phyloP scores from a whole-genome alignment of 1,140 invertebrate genomes.

The Pseudomyrmex pallidus region DNA sequence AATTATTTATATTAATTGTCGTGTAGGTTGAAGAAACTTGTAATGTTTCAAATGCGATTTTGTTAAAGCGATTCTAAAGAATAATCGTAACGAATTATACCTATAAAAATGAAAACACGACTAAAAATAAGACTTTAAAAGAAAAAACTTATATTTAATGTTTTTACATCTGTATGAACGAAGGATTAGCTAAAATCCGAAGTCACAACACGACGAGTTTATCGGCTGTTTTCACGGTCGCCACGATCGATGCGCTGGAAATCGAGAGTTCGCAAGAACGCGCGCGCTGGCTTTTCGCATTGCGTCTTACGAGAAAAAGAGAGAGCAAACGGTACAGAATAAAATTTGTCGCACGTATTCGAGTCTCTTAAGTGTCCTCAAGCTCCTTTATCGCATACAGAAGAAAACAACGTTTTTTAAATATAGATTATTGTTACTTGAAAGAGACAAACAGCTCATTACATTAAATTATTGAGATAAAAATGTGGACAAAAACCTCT shows the following conservation, averaged over 20 bases:
- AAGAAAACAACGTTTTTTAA: neutral
- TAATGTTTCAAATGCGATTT: too few species aligned
- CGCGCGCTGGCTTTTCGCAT: constrained; percentile 36
- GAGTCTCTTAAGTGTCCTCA: neutral
- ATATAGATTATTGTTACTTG: neutral
- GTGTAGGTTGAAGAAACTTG: neutral
- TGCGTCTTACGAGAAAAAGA: neutral
- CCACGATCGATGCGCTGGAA: constrained; percentile 64
- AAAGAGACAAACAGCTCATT: neutral
- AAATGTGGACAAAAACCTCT: too few species aligned
- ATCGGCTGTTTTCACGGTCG: constrained; percentile 22
- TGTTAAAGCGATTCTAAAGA: too few species aligned
- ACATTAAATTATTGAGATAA: neutral
- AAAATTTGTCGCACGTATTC: constrained; percentile 26
- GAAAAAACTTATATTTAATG: neutral
- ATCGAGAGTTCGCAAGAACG: constrained; percentile 55
- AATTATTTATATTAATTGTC: constrained; percentile 11
- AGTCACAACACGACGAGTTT: constrained; percentile 26
- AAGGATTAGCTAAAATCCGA: neutral
- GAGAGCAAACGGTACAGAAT: neutral
- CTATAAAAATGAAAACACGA: too few species aligned
- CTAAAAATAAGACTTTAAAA: neutral
- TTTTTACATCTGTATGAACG: neutral
- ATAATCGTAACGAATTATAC: too few species aligned
- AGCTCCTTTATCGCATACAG: neutral